phyloP scores from a whole-genome alignment of 2,113 vertebrate species.

The Ascaphus truei region DNA sequence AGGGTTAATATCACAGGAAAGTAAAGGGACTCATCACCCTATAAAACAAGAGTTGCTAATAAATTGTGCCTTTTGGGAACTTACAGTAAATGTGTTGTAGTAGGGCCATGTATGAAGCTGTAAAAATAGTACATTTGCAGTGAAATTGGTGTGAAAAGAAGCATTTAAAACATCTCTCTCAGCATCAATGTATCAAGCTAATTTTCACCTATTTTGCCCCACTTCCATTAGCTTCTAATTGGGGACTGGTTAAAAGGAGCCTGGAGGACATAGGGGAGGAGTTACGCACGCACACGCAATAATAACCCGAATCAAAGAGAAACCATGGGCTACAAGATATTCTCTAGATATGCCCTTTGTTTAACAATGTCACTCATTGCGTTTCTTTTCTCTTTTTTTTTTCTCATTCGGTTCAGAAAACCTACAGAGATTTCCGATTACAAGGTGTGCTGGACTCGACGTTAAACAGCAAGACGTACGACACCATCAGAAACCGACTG shows the following conservation, averaged over 20 bases:
- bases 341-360: no score
- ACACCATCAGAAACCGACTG: slow-evolving; percentile 91
- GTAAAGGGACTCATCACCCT: slow-evolving; percentile 1
- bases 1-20: slow-evolving; percentile 4
- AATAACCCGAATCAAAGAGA: not conserved
- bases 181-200: slow-evolving; percentile 1
- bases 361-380: no score
- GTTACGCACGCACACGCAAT: not conserved
- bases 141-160: slow-evolving; percentile 30
- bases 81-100: not conserved
- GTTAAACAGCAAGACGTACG: slow-evolving; percentile 96
- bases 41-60: slow-evolving; percentile 15
- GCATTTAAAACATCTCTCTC: not conserved
- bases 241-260: not conserved
- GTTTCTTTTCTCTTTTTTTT: not conserved
- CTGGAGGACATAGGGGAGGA: not conserved
- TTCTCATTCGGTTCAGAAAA: slow-evolving; percentile 70
- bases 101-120: slow-evolving; percentile 2
- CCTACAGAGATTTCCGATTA: slow-evolving; percentile 96
- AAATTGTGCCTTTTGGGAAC: slow-evolving; percentile 9
- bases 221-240: slow-evolving; percentile 13
- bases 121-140: slow-evolving; percentile 15
- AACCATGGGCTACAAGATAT: no score
- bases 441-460: slow-evolving; percentile 99
- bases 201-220: slow-evolving; percentile 27